These are phyloP conservation scores for Scomberomorus guttatus DNA, from an alignment of 2,797 vertebrate genomes.

Conservation along the genomic window DNA sequence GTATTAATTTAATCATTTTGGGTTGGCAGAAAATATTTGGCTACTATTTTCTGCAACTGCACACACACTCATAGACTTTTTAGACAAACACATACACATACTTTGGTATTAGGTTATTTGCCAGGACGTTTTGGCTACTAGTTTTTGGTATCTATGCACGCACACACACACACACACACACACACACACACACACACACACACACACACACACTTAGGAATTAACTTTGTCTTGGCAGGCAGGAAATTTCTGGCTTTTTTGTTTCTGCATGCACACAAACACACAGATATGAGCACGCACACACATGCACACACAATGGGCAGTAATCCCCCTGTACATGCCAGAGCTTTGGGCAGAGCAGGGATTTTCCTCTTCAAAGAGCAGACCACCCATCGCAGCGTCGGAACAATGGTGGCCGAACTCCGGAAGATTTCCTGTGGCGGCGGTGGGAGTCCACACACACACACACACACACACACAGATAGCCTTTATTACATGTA, in stretches of 20 bases:
- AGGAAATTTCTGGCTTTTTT: slow-evolving; percentile 27
- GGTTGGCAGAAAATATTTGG: slow-evolving; percentile 62
- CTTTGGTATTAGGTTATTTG: slow-evolving; percentile 14
- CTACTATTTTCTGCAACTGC: slow-evolving; percentile 46
- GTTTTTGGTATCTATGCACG: slow-evolving; percentile 1
- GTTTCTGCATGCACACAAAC: slow-evolving; percentile 39
- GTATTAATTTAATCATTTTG: slow-evolving; percentile 64
- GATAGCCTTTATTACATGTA: slow-evolving; percentile 7
- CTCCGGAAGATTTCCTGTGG: slow-evolving; percentile 72
- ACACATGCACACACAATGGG: slow-evolving; percentile 61
- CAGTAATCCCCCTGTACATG: slow-evolving; percentile 78
- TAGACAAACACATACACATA: slow-evolving; percentile 22
- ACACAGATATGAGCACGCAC: slow-evolving; percentile 20
- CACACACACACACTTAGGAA: slow-evolving; percentile 44
- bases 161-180: background rate
- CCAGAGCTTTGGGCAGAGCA: slow-evolving; percentile 74
- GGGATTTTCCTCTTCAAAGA: slow-evolving; percentile 85
- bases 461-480: slow-evolving; percentile 31
- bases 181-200: background rate
- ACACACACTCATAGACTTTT: slow-evolving; percentile 32
- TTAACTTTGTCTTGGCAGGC: slow-evolving; percentile 65
- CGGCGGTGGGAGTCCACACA: slow-evolving; percentile 29
- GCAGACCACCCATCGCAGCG: slow-evolving; percentile 81
- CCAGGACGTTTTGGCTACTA: slow-evolving; percentile 16
- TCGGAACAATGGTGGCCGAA: slow-evolving; percentile 76